phyloP scores from a whole-genome alignment of 2,888 invertebrate genomes.

The Chalcis sispes region DNA sequence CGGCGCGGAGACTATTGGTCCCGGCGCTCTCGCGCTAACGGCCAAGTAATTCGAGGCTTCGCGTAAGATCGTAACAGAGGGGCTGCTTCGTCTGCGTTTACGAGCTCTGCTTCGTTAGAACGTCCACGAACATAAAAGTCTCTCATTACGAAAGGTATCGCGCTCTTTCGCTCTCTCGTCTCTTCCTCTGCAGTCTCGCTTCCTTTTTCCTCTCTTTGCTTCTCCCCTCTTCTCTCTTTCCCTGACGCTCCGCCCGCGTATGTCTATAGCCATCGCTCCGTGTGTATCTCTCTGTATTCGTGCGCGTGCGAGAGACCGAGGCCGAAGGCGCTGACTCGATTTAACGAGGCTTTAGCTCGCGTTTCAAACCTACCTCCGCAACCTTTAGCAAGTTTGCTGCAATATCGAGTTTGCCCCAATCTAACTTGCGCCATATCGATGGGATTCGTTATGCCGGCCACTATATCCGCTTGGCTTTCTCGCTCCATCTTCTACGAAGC shows the following conservation, averaged over 20 bases:
- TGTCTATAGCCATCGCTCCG: neutral
- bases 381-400: slow-evolving; percentile 25
- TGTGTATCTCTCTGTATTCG: slow-evolving; percentile 27
- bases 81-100: slow-evolving; percentile 63
- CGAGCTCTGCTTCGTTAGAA: slow-evolving; percentile 67
- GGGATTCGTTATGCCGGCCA: slow-evolving; percentile 42
- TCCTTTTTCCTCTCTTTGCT: slow-evolving; percentile 3
- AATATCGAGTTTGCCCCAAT: slow-evolving; percentile 56
- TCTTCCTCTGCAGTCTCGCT: neutral
- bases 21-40: slow-evolving; percentile 59
- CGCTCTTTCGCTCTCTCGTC: slow-evolving; percentile 19
- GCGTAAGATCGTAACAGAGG: slow-evolving; percentile 62
- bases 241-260: neutral
- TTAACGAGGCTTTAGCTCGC: slow-evolving; percentile 58
- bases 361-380: slow-evolving; percentile 44
- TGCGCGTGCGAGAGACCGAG: slow-evolving; percentile 12
- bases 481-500: too few species aligned
- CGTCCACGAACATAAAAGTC: slow-evolving; percentile 67
- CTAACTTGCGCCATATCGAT: slow-evolving; percentile 53
- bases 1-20: slow-evolving; percentile 51
- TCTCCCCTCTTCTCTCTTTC: neutral
- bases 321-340: slow-evolving; percentile 61
- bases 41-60: slow-evolving; percentile 64
- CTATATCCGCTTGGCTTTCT: neutral
- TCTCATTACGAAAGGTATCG: slow-evolving; percentile 67